phyloP scores from a whole-genome alignment of 2,888 invertebrate species.

The Dexiosoma caninum region DNA sequence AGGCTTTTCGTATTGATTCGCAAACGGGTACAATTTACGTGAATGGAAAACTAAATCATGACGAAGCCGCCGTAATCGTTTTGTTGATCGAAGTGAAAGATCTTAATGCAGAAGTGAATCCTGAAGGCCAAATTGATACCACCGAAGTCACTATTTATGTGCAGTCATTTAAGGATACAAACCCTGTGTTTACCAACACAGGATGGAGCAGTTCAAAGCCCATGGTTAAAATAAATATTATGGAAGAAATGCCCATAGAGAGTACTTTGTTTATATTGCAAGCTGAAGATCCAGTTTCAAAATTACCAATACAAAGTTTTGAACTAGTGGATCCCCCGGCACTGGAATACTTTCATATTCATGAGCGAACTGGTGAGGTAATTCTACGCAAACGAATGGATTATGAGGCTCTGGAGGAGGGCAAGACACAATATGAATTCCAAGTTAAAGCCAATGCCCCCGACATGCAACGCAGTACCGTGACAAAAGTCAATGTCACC shows the following conservation, averaged over 20 bases:
- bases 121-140: constrained; percentile 82
- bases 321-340: constrained; percentile 80
- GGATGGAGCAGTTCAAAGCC: constrained; percentile 86
- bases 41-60: constrained; percentile 84
- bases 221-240: constrained; percentile 82
- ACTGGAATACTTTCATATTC: constrained; percentile 80
- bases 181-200: constrained; percentile 85
- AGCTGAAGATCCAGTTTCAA: constrained; percentile 85
- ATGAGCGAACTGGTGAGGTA: constrained; percentile 85
- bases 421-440: constrained; percentile 76
- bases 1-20: constrained; percentile 84
- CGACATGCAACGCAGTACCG: constrained; percentile 79
- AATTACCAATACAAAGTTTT: constrained; percentile 81
- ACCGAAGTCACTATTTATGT: constrained; percentile 87
- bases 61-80: constrained; percentile 85
- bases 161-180: constrained; percentile 86
- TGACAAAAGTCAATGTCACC: constrained; percentile 84
- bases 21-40: constrained; percentile 84
- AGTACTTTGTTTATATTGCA: constrained; percentile 84
- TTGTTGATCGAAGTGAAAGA: constrained; percentile 85
- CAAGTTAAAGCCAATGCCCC: constrained; percentile 80
- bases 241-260: constrained; percentile 87
- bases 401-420: constrained; percentile 83
- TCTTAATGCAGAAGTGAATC: constrained; percentile 83
- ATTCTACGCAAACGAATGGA: constrained; percentile 86